A percentile compares a stretch with the other conserved stretches of the same genome.
phyloP scores from a whole-genome alignment of 2,797 vertebrate species.

The Aulostomus chinensis region DNA sequence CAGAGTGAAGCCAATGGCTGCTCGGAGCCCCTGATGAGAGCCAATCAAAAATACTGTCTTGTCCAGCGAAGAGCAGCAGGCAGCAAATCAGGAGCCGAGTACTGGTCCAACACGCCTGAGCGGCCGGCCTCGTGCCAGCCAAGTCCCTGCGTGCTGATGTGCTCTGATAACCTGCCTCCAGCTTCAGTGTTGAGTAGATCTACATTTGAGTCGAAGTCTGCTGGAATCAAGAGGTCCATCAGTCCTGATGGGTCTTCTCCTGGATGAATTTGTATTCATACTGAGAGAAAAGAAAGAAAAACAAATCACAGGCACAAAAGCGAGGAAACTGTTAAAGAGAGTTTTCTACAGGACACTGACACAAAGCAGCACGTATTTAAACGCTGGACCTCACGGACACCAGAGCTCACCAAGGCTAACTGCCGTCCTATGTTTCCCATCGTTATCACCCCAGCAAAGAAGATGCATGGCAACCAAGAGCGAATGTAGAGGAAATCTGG shows the following conservation, averaged over 20 bases:
- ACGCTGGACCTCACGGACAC: too few species aligned
- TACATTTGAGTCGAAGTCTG: slow-evolving; percentile 3
- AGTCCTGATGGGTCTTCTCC: slow-evolving; percentile 93
- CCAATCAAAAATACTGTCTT: slow-evolving; percentile 45
- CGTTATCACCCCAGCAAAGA: slow-evolving; percentile 97
- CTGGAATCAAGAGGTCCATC: slow-evolving; percentile 57
- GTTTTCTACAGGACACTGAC: too few species aligned
- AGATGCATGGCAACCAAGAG: slow-evolving; percentile 97
- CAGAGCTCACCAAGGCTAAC: slow-evolving; percentile 87
- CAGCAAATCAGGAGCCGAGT: slow-evolving; percentile 13
- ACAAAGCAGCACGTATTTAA: too few species aligned
- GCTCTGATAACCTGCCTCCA: slow-evolving; percentile 11
- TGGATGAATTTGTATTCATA: slow-evolving; percentile 91
- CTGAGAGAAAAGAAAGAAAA: slow-evolving; percentile 66
- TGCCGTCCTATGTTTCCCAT: slow-evolving; percentile 97
- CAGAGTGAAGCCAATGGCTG: background rate
- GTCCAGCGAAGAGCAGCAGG: background rate
- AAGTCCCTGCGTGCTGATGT: slow-evolving; percentile 16
- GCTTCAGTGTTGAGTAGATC: slow-evolving; percentile 6
- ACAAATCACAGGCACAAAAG: background rate
- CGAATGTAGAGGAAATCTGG: slow-evolving; percentile 96
- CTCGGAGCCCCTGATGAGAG: background rate
- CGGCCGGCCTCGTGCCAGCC: background rate
- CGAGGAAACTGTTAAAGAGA: background rate
- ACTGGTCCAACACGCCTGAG: background rate